Percentiles rank a stretch among this genome's conserved stretches.
These are phyloP conservation scores for Andrena fulva DNA, from an alignment of 2,888 invertebrate species.

Conservation along the genomic window DNA sequence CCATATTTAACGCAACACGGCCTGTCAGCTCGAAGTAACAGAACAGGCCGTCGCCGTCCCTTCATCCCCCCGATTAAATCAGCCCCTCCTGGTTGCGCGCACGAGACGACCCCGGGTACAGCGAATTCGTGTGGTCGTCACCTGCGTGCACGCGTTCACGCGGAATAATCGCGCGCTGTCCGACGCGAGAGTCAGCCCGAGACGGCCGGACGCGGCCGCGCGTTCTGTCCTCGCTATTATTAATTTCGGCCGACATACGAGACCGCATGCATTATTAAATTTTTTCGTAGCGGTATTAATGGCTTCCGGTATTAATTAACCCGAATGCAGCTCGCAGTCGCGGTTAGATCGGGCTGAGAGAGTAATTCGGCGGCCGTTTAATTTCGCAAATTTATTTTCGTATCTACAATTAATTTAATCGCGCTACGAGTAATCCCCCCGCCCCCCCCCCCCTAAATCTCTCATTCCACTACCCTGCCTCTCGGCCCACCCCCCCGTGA, in stretches of 20 bases:
- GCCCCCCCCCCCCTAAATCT: neutral
- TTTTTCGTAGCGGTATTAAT: conserved; percentile 36
- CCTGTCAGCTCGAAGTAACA: conserved; percentile 20
- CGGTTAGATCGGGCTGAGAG: conserved; percentile 7
- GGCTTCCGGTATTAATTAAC: conserved; percentile 46
- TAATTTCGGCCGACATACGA: conserved; percentile 25
- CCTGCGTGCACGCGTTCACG: conserved; percentile 40
- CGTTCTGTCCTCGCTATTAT: conserved; percentile 8
- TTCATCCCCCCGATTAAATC: conserved; percentile 4
- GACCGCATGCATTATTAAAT: conserved; percentile 34
- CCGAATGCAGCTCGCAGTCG: neutral
- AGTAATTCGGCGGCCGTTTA: conserved; percentile 48
- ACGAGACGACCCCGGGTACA: conserved; percentile 28
- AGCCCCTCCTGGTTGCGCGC: neutral
- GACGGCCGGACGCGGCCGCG: conserved; percentile 11
- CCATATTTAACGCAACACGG: neutral
- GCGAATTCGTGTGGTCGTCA: conserved; percentile 49
- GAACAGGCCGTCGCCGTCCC: conserved; percentile 1
- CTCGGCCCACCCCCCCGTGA: neutral
- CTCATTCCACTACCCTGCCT: neutral
- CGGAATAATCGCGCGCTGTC: conserved; percentile 49
- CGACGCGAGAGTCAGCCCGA: conserved; percentile 29
- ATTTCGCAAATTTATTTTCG: conserved; percentile 51
- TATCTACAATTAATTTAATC: conserved; percentile 48
- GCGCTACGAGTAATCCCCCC: conserved; percentile 16